Base-by-base conservation (phyloP, 2,888 invertebrate species). In the Eueremaeus valkanovi region DNA sequence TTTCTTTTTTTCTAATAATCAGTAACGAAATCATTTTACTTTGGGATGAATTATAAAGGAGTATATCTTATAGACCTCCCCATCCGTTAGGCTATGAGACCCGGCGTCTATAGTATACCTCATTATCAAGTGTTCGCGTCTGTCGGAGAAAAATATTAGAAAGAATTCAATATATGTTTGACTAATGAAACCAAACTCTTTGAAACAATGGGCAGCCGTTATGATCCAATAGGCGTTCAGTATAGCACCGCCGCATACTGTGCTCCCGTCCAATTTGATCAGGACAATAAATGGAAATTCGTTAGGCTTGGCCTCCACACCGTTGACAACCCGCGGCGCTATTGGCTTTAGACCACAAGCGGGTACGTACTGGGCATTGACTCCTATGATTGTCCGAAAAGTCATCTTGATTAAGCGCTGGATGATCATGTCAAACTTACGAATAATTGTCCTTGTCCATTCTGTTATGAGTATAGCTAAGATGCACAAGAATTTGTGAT, bases 211-310 rank as follows among this genome's bases (percentile, higher is more conserved):
- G 40, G 68, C 40, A 8, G 68, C 68, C 3, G 68, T 68, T 2
- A 42, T 36, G 3, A 42, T 27, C 68, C 68, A 68, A 6, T 68
- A 8, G 13, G 21, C 24, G 5, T 42, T 68, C 3, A 68, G 1
- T 3, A 68, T 68, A 42, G 42, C 21, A 24, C 68, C 42, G 68
- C 42, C 40, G 24, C 68, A 68, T n/a, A 33, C 21, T 1, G 66
- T 66, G 16, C n/a, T 66, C 2, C 36, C 66, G 11, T 36, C n/a
- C 21, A 66, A n/a, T n/a, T 36, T 36, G 1, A 66, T 36, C 9
- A 66, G 66, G 8, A 66, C 66, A 9, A 66, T 16, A n/a, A 66
- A 66, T 36, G 33, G 66, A 6, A 66, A 66, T n/a, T 66, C 66
- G 11, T 36, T 18, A 3, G 3, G 5, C 1, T 5, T n/a, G 9